Percentiles rank a stretch among this genome's conserved stretches.
These are phyloP conservation scores for Eucriotettix oculatus DNA, from an alignment of 2,888 invertebrate genomes.

Conservation along the genomic window DNA sequence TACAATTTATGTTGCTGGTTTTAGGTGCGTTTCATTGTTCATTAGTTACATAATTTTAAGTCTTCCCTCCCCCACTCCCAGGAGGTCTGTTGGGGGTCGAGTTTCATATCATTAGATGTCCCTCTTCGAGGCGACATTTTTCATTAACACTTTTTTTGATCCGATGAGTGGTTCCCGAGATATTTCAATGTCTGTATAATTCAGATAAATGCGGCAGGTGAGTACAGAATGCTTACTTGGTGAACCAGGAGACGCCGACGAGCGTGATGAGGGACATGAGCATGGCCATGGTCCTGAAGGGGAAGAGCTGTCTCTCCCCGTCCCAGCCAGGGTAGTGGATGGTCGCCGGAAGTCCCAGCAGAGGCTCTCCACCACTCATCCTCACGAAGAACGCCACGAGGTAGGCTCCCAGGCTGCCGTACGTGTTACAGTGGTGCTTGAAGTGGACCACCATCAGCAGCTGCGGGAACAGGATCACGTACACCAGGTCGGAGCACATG, in stretches of 20 bases:
- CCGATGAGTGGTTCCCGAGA: too few relatives aligned
- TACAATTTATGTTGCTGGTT: too few relatives aligned
- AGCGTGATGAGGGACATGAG: constrained; percentile 65
- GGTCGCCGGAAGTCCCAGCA: constrained; percentile 63
- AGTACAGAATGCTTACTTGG: constrained; percentile 37
- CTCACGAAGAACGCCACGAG: constrained; percentile 68
- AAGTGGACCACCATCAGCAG: constrained; percentile 95
- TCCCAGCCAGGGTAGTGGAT: constrained; percentile 81
- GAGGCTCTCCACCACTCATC: constrained; percentile 72
- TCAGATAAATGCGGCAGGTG: too few relatives aligned
- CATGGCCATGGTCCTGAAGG: constrained; percentile 94
- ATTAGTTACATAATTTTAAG: too few relatives aligned
- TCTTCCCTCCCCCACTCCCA: too few relatives aligned
- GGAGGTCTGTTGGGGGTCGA: too few relatives aligned
- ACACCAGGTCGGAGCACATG: constrained; percentile 96
- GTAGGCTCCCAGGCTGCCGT: constrained; percentile 85
- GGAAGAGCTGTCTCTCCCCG: constrained; percentile 67
- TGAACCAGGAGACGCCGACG: constrained; percentile 62
- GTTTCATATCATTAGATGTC: too few relatives aligned
- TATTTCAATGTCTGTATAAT: too few relatives aligned
- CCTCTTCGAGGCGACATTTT: too few relatives aligned
- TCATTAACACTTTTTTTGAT: too few relatives aligned
- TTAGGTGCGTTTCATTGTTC: too few relatives aligned
- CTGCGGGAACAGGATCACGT: constrained; percentile 96
- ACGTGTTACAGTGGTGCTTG: constrained; percentile 86